A percentile compares a stretch with the other conserved stretches of the same genome.
Evolutionary conservation across 1,140 invertebrate species (phyloP).

Genomic region (Cydia pomonella): DNA sequence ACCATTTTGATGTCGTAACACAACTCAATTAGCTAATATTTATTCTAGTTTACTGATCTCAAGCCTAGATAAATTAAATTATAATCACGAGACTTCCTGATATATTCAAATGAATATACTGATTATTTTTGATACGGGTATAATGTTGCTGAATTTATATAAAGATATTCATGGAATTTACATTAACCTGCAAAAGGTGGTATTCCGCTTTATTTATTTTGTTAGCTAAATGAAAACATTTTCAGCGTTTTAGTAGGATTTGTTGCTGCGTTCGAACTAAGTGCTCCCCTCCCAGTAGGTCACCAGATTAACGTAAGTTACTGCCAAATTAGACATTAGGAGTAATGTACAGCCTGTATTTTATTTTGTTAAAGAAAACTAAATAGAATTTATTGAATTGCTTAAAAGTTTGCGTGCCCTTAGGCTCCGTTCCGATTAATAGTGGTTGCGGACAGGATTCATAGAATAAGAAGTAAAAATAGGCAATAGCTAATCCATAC

Average conservation of each 20-base stretch:
- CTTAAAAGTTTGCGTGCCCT: background rate
- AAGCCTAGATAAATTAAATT: no score
- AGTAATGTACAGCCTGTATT: background rate
- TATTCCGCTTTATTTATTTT: background rate
- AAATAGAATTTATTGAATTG: background rate
- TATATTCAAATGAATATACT: no score
- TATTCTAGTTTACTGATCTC: no score
- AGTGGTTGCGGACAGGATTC: background rate
- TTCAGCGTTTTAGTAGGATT: background rate
- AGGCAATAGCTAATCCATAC: no score
- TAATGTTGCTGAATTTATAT: no score
- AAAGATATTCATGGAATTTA: no score
- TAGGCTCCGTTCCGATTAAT: background rate
- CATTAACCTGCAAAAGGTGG: no score
- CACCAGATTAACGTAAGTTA: background rate
- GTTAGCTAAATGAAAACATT: background rate
- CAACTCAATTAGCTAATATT: no score
- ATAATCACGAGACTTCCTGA: no score
- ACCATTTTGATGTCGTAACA: no score
- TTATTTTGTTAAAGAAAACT: background rate
- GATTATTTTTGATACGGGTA: no score
- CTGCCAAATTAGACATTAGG: constrained; percentile 3
- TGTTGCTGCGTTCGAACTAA: background rate
- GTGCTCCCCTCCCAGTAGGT: background rate
- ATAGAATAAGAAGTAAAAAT: no score